Evolutionary conservation across 2,113 vertebrate genomes (phyloP), one percentile per base, ranked within the genome.

Genomic region (Sterrhoptilus dennistouni): DNA sequence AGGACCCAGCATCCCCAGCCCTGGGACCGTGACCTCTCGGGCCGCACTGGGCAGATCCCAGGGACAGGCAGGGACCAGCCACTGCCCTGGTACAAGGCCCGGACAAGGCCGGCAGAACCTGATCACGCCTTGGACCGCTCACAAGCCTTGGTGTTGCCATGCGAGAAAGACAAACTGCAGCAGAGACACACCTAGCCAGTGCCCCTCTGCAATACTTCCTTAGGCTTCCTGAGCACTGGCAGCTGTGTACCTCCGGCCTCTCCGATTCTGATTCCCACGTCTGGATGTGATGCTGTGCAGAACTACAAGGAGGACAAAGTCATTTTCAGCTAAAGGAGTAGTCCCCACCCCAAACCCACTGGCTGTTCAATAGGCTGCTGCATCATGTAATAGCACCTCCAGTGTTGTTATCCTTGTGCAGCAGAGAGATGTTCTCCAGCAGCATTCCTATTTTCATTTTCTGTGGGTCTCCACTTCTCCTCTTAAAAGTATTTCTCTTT

Each of bases 201-300:
- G 23, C 6, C 38, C 50, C 42, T 47, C 65, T 45, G 56, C 35
- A 24, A 9, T 14, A 15, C 21, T 40, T 87, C 38, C 44, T n/a
- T 17, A 40, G 59, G 49, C 36, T 44, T 54, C 65, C 63, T 38
- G 27, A 50, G 31, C 47, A 31, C 4, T 29, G 20, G 36, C 81
- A 66, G 33, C 52, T 57, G 28, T 0, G 0, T 18, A 7, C 20
- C 61, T 81, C 52, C 74, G 83, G 47, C 38, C 29, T 54, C 69
- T 47, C 47, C 1, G 4, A 16, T 71, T 56, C 61, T 16, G 33
- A 65, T 65, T 60, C 31, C 25, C 0, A 0, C 0, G 0, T 49
- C 40, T 70, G 44, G 47, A 80, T 35, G 42, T 33, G 60, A 81
- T 57, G 56, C 60, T 90, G 29, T 72, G 52, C 52, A 40, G n/a